phyloP scores from a whole-genome alignment of 2,888 invertebrate species.

The Tillus elongatus region DNA sequence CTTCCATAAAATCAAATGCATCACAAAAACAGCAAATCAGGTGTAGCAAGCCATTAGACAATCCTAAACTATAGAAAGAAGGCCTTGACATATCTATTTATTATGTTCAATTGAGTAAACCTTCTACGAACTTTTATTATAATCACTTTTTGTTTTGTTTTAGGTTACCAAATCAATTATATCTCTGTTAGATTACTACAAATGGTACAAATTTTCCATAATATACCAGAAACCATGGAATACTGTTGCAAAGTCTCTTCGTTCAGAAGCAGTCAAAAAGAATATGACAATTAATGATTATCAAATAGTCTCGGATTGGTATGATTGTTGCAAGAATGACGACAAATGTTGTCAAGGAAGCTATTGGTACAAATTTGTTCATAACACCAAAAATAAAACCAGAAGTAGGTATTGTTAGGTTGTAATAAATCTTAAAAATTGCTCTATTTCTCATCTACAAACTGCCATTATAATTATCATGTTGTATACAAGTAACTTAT shows the following conservation, averaged over 20 bases:
- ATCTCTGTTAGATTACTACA: conserved; percentile 79
- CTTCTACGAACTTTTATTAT: too few species aligned
- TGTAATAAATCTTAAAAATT: neutral
- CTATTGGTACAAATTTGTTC: conserved; percentile 76
- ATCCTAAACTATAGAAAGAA: too few species aligned
- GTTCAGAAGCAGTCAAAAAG: conserved; percentile 61
- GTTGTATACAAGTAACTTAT: too few species aligned
- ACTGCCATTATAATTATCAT: too few species aligned
- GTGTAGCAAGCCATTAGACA: too few species aligned
- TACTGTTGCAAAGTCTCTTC: conserved; percentile 72
- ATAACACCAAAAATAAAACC: conserved; percentile 77
- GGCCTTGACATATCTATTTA: too few species aligned
- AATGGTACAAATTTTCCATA: conserved; percentile 91
- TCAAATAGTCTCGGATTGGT: conserved; percentile 58
- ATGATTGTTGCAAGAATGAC: conserved; percentile 69
- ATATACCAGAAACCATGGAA: conserved; percentile 73
- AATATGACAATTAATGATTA: conserved; percentile 81
- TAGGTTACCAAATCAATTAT: conserved; percentile 92
- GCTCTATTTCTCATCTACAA: too few species aligned
- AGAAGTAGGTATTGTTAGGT: conserved; percentile 57
- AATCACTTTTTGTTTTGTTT: too few species aligned
- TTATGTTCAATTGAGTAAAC: too few species aligned
- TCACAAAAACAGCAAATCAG: too few species aligned
- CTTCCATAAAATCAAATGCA: too few species aligned
- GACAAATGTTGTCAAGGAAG: conserved; percentile 67